Conservation (phyloP, 2,113 vertebrate genomes). For the Melospiza georgiana region DNA sequence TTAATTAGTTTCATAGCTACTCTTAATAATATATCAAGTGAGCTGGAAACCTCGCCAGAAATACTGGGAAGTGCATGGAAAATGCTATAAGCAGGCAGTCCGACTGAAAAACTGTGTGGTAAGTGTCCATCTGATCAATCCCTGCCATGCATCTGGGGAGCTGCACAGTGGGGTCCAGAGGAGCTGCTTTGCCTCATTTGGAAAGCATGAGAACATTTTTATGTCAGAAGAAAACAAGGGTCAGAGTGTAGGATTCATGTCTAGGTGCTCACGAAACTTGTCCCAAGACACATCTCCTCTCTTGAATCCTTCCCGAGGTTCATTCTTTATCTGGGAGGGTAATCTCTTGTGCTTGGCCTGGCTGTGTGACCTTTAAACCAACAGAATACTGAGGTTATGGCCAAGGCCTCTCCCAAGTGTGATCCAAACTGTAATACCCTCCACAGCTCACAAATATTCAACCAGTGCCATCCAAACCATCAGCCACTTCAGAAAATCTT, state of each 20-base stretch:
- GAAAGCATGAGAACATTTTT: not conserved
- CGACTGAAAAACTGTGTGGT: not conserved
- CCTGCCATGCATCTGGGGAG: not conserved
- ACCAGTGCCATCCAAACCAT: not conserved
- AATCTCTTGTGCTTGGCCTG: not conserved
- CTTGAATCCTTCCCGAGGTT: not conserved
- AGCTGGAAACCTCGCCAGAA: not conserved
- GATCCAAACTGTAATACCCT: not conserved
- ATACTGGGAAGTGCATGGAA: not conserved
- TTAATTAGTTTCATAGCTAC: slow-evolving; percentile 62
- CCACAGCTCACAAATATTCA: not conserved
- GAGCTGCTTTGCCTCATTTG: not conserved
- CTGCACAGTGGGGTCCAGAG: not conserved
- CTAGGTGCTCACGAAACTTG: not conserved
- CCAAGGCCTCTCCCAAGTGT: not conserved
- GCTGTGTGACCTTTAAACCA: not conserved
- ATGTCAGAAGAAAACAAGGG: not conserved
- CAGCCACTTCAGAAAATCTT: not conserved
- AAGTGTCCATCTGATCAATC: not conserved
- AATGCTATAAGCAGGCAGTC: not conserved
- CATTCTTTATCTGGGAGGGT: not conserved
- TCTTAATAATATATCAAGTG: slow-evolving; percentile 40
- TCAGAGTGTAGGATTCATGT: not conserved
- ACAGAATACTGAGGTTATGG: not conserved
- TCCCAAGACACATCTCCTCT: not conserved